phyloP scores from a whole-genome alignment of 2,888 invertebrate genomes.

The Hemithea aestivaria region DNA sequence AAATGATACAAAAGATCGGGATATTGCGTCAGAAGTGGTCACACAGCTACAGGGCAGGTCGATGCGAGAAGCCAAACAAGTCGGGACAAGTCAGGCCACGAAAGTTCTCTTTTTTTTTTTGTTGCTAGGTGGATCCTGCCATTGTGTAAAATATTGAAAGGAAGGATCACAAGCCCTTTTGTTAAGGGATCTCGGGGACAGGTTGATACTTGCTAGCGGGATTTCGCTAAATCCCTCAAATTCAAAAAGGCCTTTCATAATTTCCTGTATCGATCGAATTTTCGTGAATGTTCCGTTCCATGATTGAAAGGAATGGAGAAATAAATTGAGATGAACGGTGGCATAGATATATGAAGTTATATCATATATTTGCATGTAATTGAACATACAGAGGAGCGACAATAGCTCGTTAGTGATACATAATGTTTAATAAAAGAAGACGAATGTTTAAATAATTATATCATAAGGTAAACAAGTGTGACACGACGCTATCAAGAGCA shows the following conservation, averaged over 20 bases:
- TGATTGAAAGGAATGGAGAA: too few relatives aligned
- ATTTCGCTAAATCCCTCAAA: slow-evolving; percentile 19
- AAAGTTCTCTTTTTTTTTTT: slow-evolving; percentile 26
- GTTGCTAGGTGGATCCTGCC: slow-evolving; percentile 29
- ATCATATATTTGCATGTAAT: too few relatives aligned
- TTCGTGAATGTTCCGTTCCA: slow-evolving; percentile 1
- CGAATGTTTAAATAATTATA: slow-evolving; percentile 35
- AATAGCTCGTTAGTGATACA: slow-evolving; percentile 27
- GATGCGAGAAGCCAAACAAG: slow-evolving; percentile 19
- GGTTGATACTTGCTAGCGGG: slow-evolving; percentile 33
- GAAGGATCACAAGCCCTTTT: slow-evolving; percentile 31
- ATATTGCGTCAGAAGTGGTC: slow-evolving; percentile 9
- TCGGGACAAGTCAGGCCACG: slow-evolving; percentile 22
- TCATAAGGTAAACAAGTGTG: slow-evolving; percentile 39
- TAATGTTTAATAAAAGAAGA: slow-evolving; percentile 28
- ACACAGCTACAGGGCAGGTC: slow-evolving; percentile 28
- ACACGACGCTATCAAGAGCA: slow-evolving; percentile 21
- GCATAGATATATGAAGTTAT: too few relatives aligned
- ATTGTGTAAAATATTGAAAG: slow-evolving; percentile 35
- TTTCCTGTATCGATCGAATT: slow-evolving; percentile 15
- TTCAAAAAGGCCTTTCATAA: slow-evolving; percentile 20
- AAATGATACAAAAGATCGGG: too few relatives aligned
- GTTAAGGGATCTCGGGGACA: slow-evolving; percentile 32
- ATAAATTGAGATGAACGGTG: too few relatives aligned
- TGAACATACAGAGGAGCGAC: slow-evolving; percentile 15